Percentiles rank a stretch among this genome's conserved stretches.
These are phyloP conservation scores for Selenia dentaria DNA, from an alignment of 2,888 invertebrate genomes.

Conservation along the genomic window DNA sequence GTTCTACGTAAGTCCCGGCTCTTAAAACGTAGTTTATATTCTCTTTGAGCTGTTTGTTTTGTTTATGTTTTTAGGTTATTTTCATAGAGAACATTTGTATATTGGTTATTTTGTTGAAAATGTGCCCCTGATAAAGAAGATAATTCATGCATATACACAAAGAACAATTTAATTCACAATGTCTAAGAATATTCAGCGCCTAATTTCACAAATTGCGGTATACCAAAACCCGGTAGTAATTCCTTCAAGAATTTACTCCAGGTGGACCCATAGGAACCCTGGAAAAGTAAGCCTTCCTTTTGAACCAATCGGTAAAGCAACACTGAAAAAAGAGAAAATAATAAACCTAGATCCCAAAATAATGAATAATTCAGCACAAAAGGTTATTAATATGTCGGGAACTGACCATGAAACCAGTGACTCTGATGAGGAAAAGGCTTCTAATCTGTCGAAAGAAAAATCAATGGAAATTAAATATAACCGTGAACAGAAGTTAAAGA, in stretches of 20 bases:
- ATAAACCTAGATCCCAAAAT: slow-evolving; percentile 57
- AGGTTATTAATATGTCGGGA: slow-evolving; percentile 26
- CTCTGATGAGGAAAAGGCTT: slow-evolving; percentile 1
- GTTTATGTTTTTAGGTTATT: no score
- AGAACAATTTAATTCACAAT: no score
- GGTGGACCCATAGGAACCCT: slow-evolving; percentile 82
- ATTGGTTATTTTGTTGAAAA: no score
- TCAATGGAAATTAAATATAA: slow-evolving; percentile 54
- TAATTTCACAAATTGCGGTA: slow-evolving; percentile 39
- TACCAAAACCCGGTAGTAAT: slow-evolving; percentile 30
- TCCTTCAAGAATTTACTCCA: slow-evolving; percentile 60
- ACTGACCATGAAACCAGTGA: slow-evolving; percentile 13
- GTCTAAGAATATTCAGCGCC: slow-evolving; percentile 41
- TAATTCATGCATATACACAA: no score
- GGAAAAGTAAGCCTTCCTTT: slow-evolving; percentile 79
- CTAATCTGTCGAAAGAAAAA: slow-evolving; percentile 24
- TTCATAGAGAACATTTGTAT: no score
- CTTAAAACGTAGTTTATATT: no score
- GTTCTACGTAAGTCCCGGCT: no score
- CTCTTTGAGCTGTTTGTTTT: no score
- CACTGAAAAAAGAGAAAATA: slow-evolving; percentile 67
- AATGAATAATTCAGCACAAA: slow-evolving; percentile 38
- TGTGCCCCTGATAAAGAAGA: no score
- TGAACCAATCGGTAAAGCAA: slow-evolving; percentile 49
- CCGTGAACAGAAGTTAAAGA: slow-evolving; percentile 55